Evolutionary conservation across 23 tunicate species (phyloP), one percentile per base, ranked within the genome.

Genomic region (Styela clava): DNA sequence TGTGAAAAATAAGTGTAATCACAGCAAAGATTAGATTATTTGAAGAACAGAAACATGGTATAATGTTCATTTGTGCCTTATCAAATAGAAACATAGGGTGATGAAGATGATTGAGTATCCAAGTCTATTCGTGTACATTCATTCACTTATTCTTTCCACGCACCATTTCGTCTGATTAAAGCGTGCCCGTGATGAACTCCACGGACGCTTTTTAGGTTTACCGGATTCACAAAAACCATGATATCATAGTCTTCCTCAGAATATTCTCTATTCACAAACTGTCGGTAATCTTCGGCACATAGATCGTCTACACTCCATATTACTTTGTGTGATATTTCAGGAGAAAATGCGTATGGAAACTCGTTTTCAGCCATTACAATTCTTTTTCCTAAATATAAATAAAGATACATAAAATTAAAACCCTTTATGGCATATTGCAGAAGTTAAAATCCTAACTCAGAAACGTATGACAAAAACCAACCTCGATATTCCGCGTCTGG

Each of bases 341-440:
- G 79, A 12, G 69, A 28, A 24, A 85, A 73, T 21, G 82, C 31
- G 78, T 85, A 85, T 31, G 89, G 89, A 79, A 78, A 85, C 20
- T 85, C 83, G 79, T 85, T 85, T 30, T 61, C 56, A 33, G 31
- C 61, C 23, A 83, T 72, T 21, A n/a, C 69, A 28, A 83, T 26
- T 9, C 61, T 26, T 28, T 68, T 24, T 16, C 20, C 73, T 68
- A 19, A 61, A 61, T n/a, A n/a, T n/a, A n/a, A n/a, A n/a, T n/a
- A n/a, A n/a, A n/a, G n/a, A n/a, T n/a, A n/a, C n/a, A n/a, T n/a
- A n/a, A n/a, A n/a, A n/a, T n/a, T n/a, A n/a, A n/a, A n/a, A n/a
- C n/a, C n/a, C n/a, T n/a, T n/a, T n/a, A n/a, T n/a, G n/a, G n/a
- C n/a, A n/a, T n/a, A n/a, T n/a, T n/a, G n/a, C n/a, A n/a, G n/a